Evolutionary conservation across 64 coral and sea anemone species (phyloP), one percentile per base, ranked within the genome.

Genomic region (Exaiptasia diaphana): DNA sequence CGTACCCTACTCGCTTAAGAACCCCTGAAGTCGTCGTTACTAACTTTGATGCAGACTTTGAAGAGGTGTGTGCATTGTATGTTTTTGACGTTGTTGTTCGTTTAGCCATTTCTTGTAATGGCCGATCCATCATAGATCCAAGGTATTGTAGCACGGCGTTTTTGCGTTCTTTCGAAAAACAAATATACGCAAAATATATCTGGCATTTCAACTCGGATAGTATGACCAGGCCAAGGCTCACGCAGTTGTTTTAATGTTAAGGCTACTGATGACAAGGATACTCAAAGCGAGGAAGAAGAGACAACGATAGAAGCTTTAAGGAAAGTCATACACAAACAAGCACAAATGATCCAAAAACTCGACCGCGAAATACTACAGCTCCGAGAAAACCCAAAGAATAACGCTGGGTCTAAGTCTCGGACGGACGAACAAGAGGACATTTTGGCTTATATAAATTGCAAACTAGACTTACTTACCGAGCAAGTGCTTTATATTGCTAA

Each of bases 221-320:
- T n/a, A n/a, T n/a, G n/a, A n/a, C n/a, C n/a, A n/a, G n/a, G n/a
- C n/a, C n/a, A n/a, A n/a, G n/a, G n/a, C n/a, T n/a, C n/a, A n/a
- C n/a, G n/a, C n/a, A n/a, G n/a, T n/a, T n/a, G n/a, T n/a, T 71
- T n/a, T 73, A 43, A 73, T 5, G 14, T 40, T 30, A 73, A 73
- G 10, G 40, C 18, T 20, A 46, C 39, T 25, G 13, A 13, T 35
- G 38, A 65, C 31, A 24, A 62, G 34, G 58, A 65, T 3, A 35
- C 18, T 23, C 17, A 22, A 35, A 49, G 41, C 41, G 44, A 45
- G 4, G 69, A 15, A 4, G 69, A 22, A 49, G 38, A 41, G 69
- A 73, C 3, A 73, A 73, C 40, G 27, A 73, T 73, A 18, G 29
- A 12, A 73, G 69, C 69, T 10, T 40, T 73, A 23, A 21, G 69